phyloP scores from a whole-genome alignment of 2,888 invertebrate genomes.

The Plagiodera versicolora region DNA sequence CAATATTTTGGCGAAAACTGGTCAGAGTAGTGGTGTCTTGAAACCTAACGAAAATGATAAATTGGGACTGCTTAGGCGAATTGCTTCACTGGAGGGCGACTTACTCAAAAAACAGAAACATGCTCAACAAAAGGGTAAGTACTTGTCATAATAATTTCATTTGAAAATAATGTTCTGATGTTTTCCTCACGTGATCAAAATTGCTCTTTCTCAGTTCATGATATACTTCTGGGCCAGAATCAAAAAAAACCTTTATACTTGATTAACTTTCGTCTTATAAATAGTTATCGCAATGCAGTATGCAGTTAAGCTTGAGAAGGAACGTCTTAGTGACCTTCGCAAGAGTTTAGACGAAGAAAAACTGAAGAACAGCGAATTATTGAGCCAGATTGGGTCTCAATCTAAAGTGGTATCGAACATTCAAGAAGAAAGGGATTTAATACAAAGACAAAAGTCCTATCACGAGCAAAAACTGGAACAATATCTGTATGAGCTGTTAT shows the following conservation, averaged over 20 bases:
- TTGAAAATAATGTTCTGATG: neutral
- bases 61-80: slow-evolving; percentile 55
- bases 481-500: slow-evolving; percentile 19
- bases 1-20: slow-evolving; percentile 46
- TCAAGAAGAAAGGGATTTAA: slow-evolving; percentile 18
- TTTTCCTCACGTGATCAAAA: too few relatives aligned
- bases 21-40: slow-evolving; percentile 41
- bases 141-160: neutral
- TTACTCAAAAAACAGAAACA: slow-evolving; percentile 56
- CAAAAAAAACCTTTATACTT: too few relatives aligned
- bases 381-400: slow-evolving; percentile 20
- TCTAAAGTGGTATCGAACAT: slow-evolving; percentile 17
- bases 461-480: slow-evolving; percentile 24
- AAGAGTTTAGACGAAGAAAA: slow-evolving; percentile 33
- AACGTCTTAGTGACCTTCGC: slow-evolving; percentile 31
- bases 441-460: slow-evolving; percentile 16
- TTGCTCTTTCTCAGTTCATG: too few relatives aligned
- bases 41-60: slow-evolving; percentile 50
- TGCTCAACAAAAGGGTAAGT: slow-evolving; percentile 58
- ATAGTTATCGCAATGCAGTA: slow-evolving; percentile 35
- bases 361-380: slow-evolving; percentile 18
- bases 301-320: slow-evolving; percentile 35
- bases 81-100: slow-evolving; percentile 57
- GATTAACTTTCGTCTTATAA: neutral
- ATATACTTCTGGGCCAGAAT: too few relatives aligned